These are phyloP conservation scores for Lacerta viridis DNA, from an alignment of 2,797 vertebrate genomes.

Conservation along the genomic window DNA sequence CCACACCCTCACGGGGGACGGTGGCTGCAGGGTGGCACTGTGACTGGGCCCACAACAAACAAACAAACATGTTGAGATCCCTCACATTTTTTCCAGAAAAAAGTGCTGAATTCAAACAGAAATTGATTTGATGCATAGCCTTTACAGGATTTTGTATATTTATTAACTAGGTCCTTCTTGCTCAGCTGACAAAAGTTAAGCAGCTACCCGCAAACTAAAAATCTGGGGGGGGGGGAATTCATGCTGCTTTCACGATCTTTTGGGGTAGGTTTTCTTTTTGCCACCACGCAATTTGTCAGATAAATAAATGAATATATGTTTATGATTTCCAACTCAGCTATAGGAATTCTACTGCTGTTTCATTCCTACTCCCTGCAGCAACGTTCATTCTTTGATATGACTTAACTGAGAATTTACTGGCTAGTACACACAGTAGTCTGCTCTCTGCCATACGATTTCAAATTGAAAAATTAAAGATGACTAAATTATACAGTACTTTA, in stretches of 20 bases:
- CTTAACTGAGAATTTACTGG: fast-evolving
- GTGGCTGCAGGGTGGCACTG: too few relatives aligned
- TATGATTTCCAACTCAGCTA: too few relatives aligned
- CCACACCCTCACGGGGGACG: too few relatives aligned
- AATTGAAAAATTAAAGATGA: conserved; percentile 66
- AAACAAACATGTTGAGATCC: too few relatives aligned
- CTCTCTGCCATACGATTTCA: conserved; percentile 49
- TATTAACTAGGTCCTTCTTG: neutral
- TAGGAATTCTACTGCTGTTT: neutral
- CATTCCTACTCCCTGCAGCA: neutral
- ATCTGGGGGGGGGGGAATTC: too few relatives aligned
- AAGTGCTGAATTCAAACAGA: neutral
- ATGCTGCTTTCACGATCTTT: too few relatives aligned
- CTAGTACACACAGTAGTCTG: conserved; percentile 24
- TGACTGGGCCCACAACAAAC: too few relatives aligned
- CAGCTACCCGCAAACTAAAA: too few relatives aligned
- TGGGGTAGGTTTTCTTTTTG: too few relatives aligned
- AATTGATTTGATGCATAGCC: neutral
- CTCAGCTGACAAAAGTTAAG: neutral
- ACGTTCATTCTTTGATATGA: neutral
- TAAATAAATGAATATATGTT: too few relatives aligned
- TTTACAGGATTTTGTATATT: conserved; percentile 2
- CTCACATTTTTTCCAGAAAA: too few relatives aligned
- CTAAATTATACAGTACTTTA: conserved; percentile 68
- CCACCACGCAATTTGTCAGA: too few relatives aligned